A percentile compares a stretch with the other conserved stretches of the same genome.
phyloP scores from a whole-genome alignment of 2,797 vertebrate genomes.

The Acomys russatus region DNA sequence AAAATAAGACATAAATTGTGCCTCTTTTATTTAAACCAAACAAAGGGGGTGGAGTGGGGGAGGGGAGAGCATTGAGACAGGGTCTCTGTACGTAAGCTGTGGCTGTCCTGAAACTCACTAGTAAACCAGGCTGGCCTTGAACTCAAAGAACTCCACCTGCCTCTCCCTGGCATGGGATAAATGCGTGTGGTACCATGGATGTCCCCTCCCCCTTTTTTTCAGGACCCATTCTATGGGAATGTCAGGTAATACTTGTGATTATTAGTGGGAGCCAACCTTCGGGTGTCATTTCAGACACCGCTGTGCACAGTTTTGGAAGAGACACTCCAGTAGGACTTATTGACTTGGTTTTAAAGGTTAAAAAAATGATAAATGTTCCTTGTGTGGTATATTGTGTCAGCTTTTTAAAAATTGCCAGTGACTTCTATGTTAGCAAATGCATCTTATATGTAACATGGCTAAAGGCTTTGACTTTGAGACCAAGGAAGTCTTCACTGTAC shows the following conservation, averaged over 20 bases:
- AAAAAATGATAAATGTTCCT: slow-evolving; percentile 30
- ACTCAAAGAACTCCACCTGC: not conserved
- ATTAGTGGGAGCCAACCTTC: not conserved
- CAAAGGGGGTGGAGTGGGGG: not conserved
- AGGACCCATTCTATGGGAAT: slow-evolving; percentile 24
- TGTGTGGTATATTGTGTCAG: not conserved
- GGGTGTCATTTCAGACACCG: slow-evolving; percentile 35
- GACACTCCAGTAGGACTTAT: not conserved
- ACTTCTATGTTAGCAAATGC: slow-evolving; percentile 29
- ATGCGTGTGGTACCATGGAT: not conserved
- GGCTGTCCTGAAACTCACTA: not conserved
- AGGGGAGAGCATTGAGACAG: not conserved
- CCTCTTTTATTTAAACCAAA: slow-evolving; percentile 39
- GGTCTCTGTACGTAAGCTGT: not conserved
- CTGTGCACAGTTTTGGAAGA: not conserved
- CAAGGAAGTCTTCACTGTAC: slow-evolving; percentile 39
- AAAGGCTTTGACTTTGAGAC: slow-evolving; percentile 25
- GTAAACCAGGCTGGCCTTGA: not conserved
- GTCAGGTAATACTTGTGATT: not conserved
- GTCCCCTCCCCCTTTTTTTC: not conserved
- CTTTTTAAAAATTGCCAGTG: not conserved
- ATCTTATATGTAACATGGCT: slow-evolving; percentile 31
- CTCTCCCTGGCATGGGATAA: not conserved
- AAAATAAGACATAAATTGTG: slow-evolving; percentile 15
- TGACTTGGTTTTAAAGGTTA: slow-evolving; percentile 41